phyloP scores from a whole-genome alignment of 2,113 vertebrate species.

The Clupea harengus region DNA sequence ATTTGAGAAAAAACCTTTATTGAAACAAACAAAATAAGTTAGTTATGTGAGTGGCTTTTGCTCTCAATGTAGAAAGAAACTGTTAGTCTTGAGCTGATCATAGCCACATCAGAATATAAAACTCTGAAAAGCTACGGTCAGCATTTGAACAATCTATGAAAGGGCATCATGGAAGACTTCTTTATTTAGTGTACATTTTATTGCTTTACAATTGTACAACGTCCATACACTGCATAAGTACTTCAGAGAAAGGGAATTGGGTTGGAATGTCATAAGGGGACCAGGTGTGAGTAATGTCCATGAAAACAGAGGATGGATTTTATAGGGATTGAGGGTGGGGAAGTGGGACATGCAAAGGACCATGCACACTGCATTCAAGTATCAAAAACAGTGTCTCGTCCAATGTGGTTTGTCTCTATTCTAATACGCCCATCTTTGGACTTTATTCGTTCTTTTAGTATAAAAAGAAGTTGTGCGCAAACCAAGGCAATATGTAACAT shows the following conservation, averaged over 20 bases:
- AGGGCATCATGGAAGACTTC: neutral
- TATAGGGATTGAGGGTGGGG: neutral
- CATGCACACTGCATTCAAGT: constrained; percentile 15
- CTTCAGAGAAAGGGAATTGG: neutral
- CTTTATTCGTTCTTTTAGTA: neutral
- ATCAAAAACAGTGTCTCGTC: constrained; percentile 9
- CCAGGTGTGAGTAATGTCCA: neutral
- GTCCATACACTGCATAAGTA: constrained; percentile 12
- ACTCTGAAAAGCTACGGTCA: neutral
- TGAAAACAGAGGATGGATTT: neutral
- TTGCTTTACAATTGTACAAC: constrained; percentile 15
- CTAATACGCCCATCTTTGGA: neutral
- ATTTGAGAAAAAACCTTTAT: neutral
- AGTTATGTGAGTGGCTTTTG: constrained; percentile 1
- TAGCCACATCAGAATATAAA: neutral
- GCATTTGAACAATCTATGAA: neutral
- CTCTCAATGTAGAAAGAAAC: neutral
- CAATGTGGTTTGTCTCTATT: constrained; percentile 8
- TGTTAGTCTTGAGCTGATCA: neutral
- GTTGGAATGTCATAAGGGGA: neutral
- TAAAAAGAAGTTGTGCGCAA: neutral
- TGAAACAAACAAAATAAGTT: constrained; percentile 3
- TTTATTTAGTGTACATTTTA: constrained; percentile 11
- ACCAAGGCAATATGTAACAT: constrained; percentile 4
- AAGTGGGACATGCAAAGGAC: neutral